phyloP scores from a whole-genome alignment of 2,113 vertebrate genomes.

The Elephas maximus region DNA sequence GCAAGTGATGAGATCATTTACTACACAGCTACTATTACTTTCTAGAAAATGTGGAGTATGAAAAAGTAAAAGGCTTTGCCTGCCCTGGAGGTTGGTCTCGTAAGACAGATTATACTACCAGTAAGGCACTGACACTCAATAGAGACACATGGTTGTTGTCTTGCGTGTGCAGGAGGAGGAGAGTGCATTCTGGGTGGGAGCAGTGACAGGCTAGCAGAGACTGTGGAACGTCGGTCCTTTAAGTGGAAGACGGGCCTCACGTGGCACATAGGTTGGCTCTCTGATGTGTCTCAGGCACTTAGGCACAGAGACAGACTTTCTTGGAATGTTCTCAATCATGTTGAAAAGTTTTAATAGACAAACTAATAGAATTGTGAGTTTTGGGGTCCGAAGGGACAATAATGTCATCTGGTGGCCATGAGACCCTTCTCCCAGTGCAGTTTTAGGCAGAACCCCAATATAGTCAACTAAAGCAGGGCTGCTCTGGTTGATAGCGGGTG shows the following conservation, averaged over 20 bases:
- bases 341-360: neutral
- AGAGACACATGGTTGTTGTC: fast-evolving
- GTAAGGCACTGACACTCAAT: neutral
- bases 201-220: neutral
- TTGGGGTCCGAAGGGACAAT: neutral
- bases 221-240: fast-evolving
- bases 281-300: neutral
- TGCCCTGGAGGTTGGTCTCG: neutral
- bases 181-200: fast-evolving
- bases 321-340: neutral
- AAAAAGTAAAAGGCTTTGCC: neutral
- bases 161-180: neutral
- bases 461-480: neutral
- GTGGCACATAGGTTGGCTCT: neutral
- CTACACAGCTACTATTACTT: neutral
- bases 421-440: neutral
- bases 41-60: neutral
- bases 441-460: slow-evolving; percentile 1
- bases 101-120: neutral
- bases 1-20: neutral
- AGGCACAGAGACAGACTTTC: neutral
- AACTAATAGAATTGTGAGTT: neutral
- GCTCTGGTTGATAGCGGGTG: too few species aligned
- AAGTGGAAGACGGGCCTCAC: neutral
- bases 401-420: neutral